Percentiles rank a stretch among this genome's conserved stretches.
phyloP scores from a whole-genome alignment of 1,140 invertebrate species.

The Chironomus striatipennis region DNA sequence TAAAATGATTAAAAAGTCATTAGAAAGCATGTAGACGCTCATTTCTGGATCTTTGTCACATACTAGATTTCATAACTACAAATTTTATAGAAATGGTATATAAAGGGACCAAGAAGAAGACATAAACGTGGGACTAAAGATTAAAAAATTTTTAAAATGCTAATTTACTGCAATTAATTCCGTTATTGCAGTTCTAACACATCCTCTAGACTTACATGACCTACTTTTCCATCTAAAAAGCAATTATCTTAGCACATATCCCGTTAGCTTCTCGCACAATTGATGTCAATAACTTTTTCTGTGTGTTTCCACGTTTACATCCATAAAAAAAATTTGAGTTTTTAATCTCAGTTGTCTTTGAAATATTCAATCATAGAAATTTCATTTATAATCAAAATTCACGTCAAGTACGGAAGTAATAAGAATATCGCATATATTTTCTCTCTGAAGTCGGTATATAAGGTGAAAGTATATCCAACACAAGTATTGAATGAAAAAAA shows the following conservation, averaged over 20 bases:
- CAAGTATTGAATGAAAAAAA: background rate
- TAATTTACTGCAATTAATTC: background rate
- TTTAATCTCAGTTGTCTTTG: background rate
- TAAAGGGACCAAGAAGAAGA: too few species aligned
- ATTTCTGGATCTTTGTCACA: too few species aligned
- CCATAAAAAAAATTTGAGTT: background rate
- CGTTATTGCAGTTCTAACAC: slow-evolving; percentile 2
- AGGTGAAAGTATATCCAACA: background rate
- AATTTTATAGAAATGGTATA: too few species aligned
- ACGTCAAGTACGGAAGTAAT: too few species aligned
- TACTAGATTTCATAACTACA: too few species aligned
- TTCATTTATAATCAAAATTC: background rate
- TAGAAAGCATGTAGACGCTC: background rate
- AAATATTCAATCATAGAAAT: background rate
- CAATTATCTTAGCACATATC: background rate
- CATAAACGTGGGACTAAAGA: too few species aligned
- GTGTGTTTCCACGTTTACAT: background rate
- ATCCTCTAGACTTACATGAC: background rate
- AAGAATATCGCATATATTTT: too few species aligned
- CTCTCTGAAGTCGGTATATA: background rate
- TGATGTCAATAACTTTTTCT: background rate
- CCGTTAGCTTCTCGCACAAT: background rate
- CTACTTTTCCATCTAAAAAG: background rate
- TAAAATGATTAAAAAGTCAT: background rate
- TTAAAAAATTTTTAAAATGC: background rate